Evolutionary conservation across 2,113 vertebrate species (phyloP).

Genomic region (Opisthocomus hoazin): DNA sequence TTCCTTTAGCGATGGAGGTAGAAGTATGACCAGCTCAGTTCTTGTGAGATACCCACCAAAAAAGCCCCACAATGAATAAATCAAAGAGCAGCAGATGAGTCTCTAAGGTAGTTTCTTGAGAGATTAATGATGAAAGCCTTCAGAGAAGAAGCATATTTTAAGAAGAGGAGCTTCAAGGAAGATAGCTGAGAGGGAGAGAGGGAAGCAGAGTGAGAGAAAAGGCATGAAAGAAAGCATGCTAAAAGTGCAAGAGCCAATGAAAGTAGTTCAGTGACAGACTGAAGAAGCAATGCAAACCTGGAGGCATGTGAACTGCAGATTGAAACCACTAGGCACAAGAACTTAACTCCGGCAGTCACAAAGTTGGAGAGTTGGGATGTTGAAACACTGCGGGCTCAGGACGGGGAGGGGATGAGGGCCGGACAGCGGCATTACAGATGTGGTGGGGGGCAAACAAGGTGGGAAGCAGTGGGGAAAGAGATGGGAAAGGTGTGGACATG

Average conservation of each 20-base stretch:
- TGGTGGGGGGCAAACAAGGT: background rate
- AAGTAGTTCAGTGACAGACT: background rate
- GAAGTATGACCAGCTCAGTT: slow-evolving; percentile 24
- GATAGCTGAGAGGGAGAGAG: background rate
- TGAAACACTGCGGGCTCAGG: rapidly evolving
- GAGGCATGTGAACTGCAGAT: background rate
- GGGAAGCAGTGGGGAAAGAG: background rate
- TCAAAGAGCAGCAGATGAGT: slow-evolving; percentile 42
- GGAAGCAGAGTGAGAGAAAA: background rate
- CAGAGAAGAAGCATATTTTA: slow-evolving; percentile 26
- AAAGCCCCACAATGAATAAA: background rate
- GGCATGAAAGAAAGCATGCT: background rate
- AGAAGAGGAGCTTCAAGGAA: slow-evolving; percentile 53
- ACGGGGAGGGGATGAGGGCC: background rate
- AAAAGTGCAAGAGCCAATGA: background rate
- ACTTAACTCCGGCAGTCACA: background rate
- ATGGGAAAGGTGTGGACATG: background rate
- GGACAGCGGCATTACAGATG: background rate
- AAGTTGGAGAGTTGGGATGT: background rate
- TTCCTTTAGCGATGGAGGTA: background rate
- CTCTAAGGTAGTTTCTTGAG: slow-evolving; percentile 40
- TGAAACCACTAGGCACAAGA: background rate
- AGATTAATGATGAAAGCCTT: slow-evolving; percentile 58
- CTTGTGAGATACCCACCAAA: slow-evolving; percentile 14
- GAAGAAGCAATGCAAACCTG: background rate